A percentile compares a stretch with the other conserved stretches of the same genome.
These are phyloP conservation scores for Psittacus erithacus DNA, from an alignment of 2,113 vertebrate genomes.

Conservation along the genomic window DNA sequence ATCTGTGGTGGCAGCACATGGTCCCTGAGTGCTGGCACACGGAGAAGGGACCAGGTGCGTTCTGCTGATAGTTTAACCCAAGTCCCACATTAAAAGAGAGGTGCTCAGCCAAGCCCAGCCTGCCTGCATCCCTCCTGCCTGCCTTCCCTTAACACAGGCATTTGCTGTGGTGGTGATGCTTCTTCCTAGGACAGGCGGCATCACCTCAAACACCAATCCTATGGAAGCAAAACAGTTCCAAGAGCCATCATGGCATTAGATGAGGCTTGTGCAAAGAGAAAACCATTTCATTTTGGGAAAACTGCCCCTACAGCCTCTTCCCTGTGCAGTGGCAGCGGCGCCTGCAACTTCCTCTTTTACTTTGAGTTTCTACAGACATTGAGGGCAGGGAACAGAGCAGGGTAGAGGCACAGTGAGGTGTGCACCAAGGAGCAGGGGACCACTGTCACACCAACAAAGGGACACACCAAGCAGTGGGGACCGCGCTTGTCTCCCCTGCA, in stretches of 20 bases:
- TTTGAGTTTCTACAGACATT: not conserved
- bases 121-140: not conserved
- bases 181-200: not conserved
- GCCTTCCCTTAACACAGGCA: not conserved
- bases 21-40: fast-evolving
- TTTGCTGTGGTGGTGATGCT: not conserved
- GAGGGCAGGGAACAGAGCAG: not conserved
- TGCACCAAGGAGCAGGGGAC: not conserved
- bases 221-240: fast-evolving
- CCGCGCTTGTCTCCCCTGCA: fast-evolving
- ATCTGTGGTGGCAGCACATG: fast-evolving
- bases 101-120: not conserved
- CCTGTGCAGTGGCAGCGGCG: not conserved
- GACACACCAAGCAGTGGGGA: not conserved
- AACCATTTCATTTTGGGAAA: not conserved
- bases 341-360: not conserved
- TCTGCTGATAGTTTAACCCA: not conserved
- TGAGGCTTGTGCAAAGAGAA: not conserved
- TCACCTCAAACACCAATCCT: not conserved
- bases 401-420: fast-evolving
- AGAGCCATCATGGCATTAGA: not conserved
- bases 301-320: not conserved
- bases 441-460: not conserved
- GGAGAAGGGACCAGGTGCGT: too few species aligned
- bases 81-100: not conserved